A percentile compares a stretch with the other conserved stretches of the same genome.
These are phyloP conservation scores for Micronycteris hirsuta DNA, from an alignment of 2,113 vertebrate genomes.

Conservation along the genomic window DNA sequence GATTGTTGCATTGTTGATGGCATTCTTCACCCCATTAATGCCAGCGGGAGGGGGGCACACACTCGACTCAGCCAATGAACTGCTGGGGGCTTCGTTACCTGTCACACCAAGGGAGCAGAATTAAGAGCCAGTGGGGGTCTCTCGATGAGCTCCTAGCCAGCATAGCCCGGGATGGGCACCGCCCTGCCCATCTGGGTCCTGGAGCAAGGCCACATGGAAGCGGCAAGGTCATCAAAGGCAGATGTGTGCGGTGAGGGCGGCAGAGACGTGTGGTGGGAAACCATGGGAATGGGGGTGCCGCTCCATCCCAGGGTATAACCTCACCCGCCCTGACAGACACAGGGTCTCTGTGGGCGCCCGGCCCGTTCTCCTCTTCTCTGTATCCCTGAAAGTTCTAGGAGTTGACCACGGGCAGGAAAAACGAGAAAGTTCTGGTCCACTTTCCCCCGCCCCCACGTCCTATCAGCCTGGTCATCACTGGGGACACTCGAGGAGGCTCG, in stretches of 20 bases:
- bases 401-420: too few relatives aligned
- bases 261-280: not conserved
- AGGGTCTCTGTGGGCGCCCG: fast-evolving
- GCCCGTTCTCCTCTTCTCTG: not conserved
- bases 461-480: fast-evolving
- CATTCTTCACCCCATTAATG: fast-evolving
- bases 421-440: not conserved
- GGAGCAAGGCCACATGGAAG: fast-evolving
- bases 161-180: fast-evolving
- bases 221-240: fast-evolving
- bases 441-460: not conserved
- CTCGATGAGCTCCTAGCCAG: not conserved
- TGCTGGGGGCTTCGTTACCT: fast-evolving
- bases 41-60: not conserved
- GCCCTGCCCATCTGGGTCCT: fast-evolving
- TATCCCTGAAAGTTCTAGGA: not conserved
- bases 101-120: not conserved
- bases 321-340: fast-evolving
- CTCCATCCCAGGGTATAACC: not conserved
- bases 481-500: fast-evolving
- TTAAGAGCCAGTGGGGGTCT: not conserved
- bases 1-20: fast-evolving
- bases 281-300: fast-evolving
- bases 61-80: not conserved
- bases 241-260: fast-evolving